Base-by-base conservation (phyloP, 1,140 invertebrate species). In the Drosophila kurseongensis region DNA sequence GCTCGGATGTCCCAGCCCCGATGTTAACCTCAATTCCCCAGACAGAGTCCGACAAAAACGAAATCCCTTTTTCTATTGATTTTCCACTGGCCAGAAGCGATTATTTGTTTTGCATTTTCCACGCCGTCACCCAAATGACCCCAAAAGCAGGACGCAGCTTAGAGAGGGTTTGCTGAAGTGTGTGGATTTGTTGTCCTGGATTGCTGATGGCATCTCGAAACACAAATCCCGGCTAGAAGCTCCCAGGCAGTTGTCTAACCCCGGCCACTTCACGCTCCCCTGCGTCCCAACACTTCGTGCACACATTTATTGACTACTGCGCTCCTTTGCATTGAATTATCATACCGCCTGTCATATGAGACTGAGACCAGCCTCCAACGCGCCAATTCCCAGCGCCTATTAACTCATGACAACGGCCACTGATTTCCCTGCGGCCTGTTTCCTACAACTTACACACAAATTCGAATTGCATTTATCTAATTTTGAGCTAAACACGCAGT, bases 401-500 rank as follows among this genome's bases (percentile, higher is more conserved):
- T 88, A 88, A 83, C 71, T 88, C 57, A 51, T 88, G 79, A 88
- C 84, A 88, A 88, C 84, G 79, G 63, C 75, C 71, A 52, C 52
- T 88, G 83, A 88, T 88, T 88, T 88, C 83, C 80, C 83, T 42
- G 36, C 35, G 84, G 83, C 42, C 55, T 61, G 62, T 63, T 83
- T 79, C 72, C 79, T 55, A 67, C 83, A 86, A 79, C 78, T 77
- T 81, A 76, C 66, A 81, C 80, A 84, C 66, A 50, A 73, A 72
- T 82, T 76, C 67, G 77, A 88, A 88, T 88, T 83, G 77, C 80
- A 88, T 89, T 88, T 88, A 89, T 88, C 79, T 89, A 83, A 88
- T 88, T 88, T 83, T 67, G 59, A 73, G 54, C 75, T 67, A 71
- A 88, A 77, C 80, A 88, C 60, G 52, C 73, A 61, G 51, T 23